Conservation (phyloP, 92 coral and sea anemone genomes). For the Heteractis magnifica region DNA sequence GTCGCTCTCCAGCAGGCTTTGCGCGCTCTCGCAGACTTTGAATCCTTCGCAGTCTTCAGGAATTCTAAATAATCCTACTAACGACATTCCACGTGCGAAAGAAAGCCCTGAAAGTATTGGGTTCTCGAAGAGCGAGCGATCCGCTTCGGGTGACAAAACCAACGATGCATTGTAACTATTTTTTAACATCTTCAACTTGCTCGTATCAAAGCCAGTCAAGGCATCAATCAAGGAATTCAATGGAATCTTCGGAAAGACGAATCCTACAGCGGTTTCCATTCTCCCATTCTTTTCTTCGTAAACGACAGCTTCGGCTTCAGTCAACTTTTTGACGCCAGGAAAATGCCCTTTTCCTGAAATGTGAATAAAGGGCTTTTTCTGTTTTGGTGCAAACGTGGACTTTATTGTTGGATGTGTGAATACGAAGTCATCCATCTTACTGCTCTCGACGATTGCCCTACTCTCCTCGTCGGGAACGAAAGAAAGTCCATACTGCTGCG, state of each 20-base stretch:
- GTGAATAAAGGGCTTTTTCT: slow-evolving; percentile 68
- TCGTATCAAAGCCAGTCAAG: slow-evolving; percentile 79
- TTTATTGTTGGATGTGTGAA: slow-evolving; percentile 67
- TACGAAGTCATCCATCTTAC: slow-evolving; percentile 80
- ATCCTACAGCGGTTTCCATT: slow-evolving; percentile 80
- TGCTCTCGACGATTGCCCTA: slow-evolving; percentile 68
- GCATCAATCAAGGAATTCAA: slow-evolving; percentile 84
- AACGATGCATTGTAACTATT: slow-evolving; percentile 86
- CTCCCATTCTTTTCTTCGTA: slow-evolving; percentile 70
- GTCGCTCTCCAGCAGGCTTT: slow-evolving; percentile 79
- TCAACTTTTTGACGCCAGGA: slow-evolving; percentile 79
- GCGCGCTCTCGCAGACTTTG: slow-evolving; percentile 71
- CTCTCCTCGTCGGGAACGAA: slow-evolving; percentile 84
- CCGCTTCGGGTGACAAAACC: slow-evolving; percentile 74
- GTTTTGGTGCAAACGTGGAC: slow-evolving; percentile 52
- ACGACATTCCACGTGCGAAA: slow-evolving; percentile 75
- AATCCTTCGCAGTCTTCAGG: slow-evolving; percentile 83
- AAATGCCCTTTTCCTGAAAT: slow-evolving; percentile 80
- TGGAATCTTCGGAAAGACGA: slow-evolving; percentile 80
- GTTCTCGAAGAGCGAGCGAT: slow-evolving; percentile 80
- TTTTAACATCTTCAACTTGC: slow-evolving; percentile 55
- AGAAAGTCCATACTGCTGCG: slow-evolving; percentile 65
- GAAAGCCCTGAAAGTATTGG: slow-evolving; percentile 81
- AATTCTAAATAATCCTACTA: slow-evolving; percentile 80
- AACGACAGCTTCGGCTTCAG: slow-evolving; percentile 91